Percentiles rank a stretch among this genome's conserved stretches.
phyloP scores from a whole-genome alignment of 2,113 vertebrate genomes.

The Kobus ellipsiprymnus region DNA sequence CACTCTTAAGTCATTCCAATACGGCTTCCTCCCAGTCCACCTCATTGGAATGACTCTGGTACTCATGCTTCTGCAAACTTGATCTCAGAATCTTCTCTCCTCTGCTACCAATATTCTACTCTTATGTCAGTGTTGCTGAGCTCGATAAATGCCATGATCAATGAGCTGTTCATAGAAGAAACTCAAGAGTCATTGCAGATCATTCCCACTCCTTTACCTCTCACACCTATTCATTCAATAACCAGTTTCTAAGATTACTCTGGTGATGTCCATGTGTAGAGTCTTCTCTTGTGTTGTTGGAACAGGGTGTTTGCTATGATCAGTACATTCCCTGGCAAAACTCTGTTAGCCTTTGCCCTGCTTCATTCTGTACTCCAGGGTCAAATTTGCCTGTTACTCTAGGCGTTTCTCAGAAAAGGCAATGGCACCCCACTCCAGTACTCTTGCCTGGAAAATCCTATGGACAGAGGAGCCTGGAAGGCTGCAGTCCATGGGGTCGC shows the following conservation, averaged over 20 bases:
- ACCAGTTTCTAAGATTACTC: neutral
- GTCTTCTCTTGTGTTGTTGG: neutral
- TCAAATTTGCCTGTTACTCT: neutral
- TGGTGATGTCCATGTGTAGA: neutral
- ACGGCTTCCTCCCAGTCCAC: neutral
- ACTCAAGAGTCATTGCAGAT: neutral
- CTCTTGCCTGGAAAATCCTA: too few species aligned
- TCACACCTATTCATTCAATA: neutral
- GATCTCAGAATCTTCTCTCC: neutral
- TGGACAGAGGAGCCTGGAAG: too few species aligned
- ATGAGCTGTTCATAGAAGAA: neutral
- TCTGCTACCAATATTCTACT: neutral
- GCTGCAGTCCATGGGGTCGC: too few species aligned
- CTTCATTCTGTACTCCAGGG: neutral
- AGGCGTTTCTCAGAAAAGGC: neutral
- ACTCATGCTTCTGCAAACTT: neutral
- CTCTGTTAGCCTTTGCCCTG: neutral
- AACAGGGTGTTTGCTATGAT: neutral
- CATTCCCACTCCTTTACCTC: neutral
- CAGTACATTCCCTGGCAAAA: neutral
- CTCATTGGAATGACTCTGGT: neutral
- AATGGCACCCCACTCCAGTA: too few species aligned
- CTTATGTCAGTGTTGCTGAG: neutral
- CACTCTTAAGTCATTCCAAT: neutral
- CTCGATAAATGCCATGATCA: neutral